Evolutionary conservation across 2,888 invertebrate species (phyloP), one percentile per base, ranked within the genome.

Genomic region (Cantharis rufa): DNA sequence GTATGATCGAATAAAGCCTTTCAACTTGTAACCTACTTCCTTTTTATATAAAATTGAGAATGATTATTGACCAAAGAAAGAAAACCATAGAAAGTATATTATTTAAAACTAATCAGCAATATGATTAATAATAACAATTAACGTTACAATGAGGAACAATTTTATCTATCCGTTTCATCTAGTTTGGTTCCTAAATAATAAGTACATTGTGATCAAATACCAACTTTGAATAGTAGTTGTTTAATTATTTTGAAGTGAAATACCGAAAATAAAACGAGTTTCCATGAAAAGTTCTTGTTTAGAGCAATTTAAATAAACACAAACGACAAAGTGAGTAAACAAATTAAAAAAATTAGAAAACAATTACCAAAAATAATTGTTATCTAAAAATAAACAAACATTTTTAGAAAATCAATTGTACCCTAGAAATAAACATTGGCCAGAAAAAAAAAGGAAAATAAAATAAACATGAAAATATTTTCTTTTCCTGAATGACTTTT

Each of bases 11-110:
- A 21, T 66, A 66, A 66, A 66, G 24, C 64, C 64, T 66, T 66
- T 66, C 24, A 66, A 66, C 64, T 66, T 66, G 64, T 66, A 66
- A 66, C 64, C 64, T 66, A 66, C 64, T 66, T 66, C 64, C 48
- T 66, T 66, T 21, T 21, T 16, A 63, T 24, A 24, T 66, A 18
- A 66, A 18, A 63, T 21, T 24, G 13, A 66, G n/a, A 66, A 66
- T 66, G n/a, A 66, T 66, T 66, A 66, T 66, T 66, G 64, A 24
- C 64, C 21, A 24, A 66, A 21, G 18, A 66, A 66, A 66, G 18
- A 18, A 66, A 66, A 66, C 24, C 64, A 24, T n/a, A 66, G 64
- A 66, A 66, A 15, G 64, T 18, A 21, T 66, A 66, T 66, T 66
- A 66, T 66, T 66, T 66, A 24, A 18, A 66, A 66, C 21, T 24